phyloP scores from a whole-genome alignment of 2,888 invertebrate genomes.

The Ethmia dodecea region DNA sequence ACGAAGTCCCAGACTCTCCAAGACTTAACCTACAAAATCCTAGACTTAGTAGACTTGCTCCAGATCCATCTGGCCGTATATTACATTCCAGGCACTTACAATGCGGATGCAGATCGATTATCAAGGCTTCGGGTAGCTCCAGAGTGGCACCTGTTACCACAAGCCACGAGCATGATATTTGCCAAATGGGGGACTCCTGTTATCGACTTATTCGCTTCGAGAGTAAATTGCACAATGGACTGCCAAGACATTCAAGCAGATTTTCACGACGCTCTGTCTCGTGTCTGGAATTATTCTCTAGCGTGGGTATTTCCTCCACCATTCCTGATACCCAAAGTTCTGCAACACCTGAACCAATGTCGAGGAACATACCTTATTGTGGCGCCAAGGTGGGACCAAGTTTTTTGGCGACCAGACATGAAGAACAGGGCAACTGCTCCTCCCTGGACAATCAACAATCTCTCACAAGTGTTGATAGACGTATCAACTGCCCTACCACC shows the following conservation, averaged over 20 bases:
- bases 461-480: conserved; percentile 13
- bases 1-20: conserved; percentile 11
- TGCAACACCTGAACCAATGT: conserved; percentile 21
- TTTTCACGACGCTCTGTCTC: conserved; percentile 23
- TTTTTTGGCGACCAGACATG: conserved; percentile 21
- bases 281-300: conserved; percentile 19
- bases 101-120: conserved; percentile 15
- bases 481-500: conserved; percentile 10
- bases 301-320: conserved; percentile 34
- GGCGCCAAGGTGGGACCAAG: conserved; percentile 8
- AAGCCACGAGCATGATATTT: conserved; percentile 12
- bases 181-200: conserved; percentile 16
- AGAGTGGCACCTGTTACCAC: conserved; percentile 21
- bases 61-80: conserved; percentile 14
- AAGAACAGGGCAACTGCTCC: conserved; percentile 10
- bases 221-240: conserved; percentile 4
- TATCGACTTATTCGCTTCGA: conserved; percentile 18
- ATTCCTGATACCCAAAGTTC: conserved; percentile 22
- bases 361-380: conserved; percentile 14
- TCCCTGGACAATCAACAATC: conserved; percentile 13
- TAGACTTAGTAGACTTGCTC: conserved; percentile 12
- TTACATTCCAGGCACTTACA: conserved; percentile 19
- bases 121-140: conserved; percentile 12
- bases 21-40: not conserved
- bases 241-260: not conserved